Evolutionary conservation across 1,140 invertebrate genomes (phyloP).

Genomic region (Penaeus japonicus): DNA sequence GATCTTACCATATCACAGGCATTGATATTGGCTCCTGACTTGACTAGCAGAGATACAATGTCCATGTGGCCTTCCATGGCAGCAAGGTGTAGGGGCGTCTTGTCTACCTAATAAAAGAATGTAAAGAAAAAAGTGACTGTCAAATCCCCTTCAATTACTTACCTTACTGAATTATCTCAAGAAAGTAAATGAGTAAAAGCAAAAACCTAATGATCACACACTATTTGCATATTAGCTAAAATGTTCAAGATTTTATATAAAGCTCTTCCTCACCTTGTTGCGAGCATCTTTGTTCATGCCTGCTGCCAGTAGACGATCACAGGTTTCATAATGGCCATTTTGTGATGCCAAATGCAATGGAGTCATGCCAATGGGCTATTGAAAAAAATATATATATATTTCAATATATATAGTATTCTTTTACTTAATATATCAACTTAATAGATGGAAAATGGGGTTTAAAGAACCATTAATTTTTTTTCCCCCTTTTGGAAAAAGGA

Average conservation of each 20-base stretch:
- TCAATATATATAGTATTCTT: neutral
- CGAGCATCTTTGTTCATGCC: slow-evolving; percentile 51
- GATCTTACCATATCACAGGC: slow-evolving; percentile 47
- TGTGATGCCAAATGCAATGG: slow-evolving; percentile 47
- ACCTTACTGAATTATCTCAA: neutral
- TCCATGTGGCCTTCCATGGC: slow-evolving; percentile 47
- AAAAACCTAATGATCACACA: no score
- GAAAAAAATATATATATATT: neutral
- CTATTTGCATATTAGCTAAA: no score
- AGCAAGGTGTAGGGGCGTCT: slow-evolving; percentile 47
- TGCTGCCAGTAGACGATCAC: slow-evolving; percentile 41
- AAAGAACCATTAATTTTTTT: no score
- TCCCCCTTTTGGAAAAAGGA: no score
- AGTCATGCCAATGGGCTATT: slow-evolving; percentile 47
- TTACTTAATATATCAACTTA: no score
- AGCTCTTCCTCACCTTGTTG: slow-evolving; percentile 17
- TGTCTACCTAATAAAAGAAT: slow-evolving; percentile 29
- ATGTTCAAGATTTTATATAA: no score
- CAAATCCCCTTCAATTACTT: neutral
- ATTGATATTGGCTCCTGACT: slow-evolving; percentile 30
- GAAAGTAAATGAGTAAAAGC: no score
- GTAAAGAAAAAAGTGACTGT: neutral
- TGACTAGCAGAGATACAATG: slow-evolving; percentile 44
- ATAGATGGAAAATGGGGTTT: no score
- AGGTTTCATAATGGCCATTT: slow-evolving; percentile 50